Conservation (phyloP, 2,797 vertebrate species). For the Danio kyathit region DNA sequence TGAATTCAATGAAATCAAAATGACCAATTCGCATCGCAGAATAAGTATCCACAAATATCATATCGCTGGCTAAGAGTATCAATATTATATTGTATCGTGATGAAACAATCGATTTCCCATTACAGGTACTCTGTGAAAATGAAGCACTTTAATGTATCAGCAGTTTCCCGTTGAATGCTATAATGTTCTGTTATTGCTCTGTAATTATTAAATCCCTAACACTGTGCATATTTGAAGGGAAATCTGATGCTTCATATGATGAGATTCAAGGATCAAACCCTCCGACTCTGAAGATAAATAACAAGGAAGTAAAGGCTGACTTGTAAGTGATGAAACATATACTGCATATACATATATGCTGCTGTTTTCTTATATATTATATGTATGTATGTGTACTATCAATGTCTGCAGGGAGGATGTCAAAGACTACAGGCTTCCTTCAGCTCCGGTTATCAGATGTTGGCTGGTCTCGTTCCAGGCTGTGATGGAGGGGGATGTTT, state of each 20-base stretch:
- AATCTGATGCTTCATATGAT: slow-evolving; percentile 62
- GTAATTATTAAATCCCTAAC: not conserved
- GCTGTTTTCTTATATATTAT: not conserved
- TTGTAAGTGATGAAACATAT: slow-evolving; percentile 56
- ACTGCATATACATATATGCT: too few species aligned
- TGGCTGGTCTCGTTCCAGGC: slow-evolving; percentile 64
- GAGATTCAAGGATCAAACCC: slow-evolving; percentile 48
- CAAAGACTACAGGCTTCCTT: slow-evolving; percentile 63
- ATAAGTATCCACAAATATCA: too few species aligned
- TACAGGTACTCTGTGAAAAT: too few species aligned
- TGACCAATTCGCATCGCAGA: too few species aligned
- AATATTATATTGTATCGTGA: too few species aligned
- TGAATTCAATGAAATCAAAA: too few species aligned
- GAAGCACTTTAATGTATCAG: too few species aligned
- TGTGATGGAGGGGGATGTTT: slow-evolving; percentile 63
- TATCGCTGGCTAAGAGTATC: too few species aligned
- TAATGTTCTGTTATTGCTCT: too few species aligned
- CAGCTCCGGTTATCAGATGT: slow-evolving; percentile 50
- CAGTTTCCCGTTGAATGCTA: too few species aligned
- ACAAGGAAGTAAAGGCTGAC: slow-evolving; percentile 54
- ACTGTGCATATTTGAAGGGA: slow-evolving; percentile 60
- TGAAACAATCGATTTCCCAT: too few species aligned
- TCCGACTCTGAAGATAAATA: slow-evolving; percentile 64
- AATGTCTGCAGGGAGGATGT: slow-evolving; percentile 22
- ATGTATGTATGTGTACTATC: not conserved